Evolutionary conservation across 2,888 invertebrate genomes (phyloP).

Genomic region (Tetheella fluctuosa): DNA sequence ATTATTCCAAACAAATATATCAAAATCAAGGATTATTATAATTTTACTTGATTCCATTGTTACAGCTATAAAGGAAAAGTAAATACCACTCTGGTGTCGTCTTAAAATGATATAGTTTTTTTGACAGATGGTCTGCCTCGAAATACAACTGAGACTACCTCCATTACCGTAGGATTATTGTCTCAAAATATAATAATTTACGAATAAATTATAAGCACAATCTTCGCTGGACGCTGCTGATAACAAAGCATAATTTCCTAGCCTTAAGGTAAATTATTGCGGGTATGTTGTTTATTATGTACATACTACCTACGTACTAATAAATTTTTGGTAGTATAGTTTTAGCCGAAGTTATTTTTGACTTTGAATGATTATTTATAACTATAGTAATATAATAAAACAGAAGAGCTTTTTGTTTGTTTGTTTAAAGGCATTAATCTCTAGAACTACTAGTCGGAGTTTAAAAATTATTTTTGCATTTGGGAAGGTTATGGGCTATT

Average conservation of each 20-base stretch:
- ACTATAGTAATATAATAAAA: too few species aligned
- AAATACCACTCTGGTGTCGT: not conserved
- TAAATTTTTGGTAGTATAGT: not conserved
- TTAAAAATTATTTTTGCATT: too few species aligned
- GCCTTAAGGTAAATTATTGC: constrained; percentile 20
- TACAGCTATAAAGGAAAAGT: not conserved
- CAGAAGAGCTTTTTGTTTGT: too few species aligned
- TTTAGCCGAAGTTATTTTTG: not conserved
- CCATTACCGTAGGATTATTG: constrained; percentile 5
- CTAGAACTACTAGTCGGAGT: too few species aligned
- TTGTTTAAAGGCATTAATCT: too few species aligned
- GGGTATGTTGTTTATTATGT: constrained; percentile 8
- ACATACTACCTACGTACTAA: not conserved
- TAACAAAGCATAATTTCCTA: constrained; percentile 29
- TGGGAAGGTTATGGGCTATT: too few species aligned
- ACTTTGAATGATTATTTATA: too few species aligned
- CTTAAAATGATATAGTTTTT: constrained; percentile 1
- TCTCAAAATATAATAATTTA: constrained; percentile 12
- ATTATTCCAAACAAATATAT: too few species aligned
- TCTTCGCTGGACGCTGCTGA: constrained; percentile 23
- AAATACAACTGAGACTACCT: not conserved
- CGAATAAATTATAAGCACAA: constrained; percentile 20
- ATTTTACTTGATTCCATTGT: too few species aligned
- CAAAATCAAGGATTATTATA: too few species aligned
- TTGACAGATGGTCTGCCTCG: not conserved